These are phyloP conservation scores for Littorina saxatilis DNA, from an alignment of 1,140 invertebrate species.

Conservation along the genomic window DNA sequence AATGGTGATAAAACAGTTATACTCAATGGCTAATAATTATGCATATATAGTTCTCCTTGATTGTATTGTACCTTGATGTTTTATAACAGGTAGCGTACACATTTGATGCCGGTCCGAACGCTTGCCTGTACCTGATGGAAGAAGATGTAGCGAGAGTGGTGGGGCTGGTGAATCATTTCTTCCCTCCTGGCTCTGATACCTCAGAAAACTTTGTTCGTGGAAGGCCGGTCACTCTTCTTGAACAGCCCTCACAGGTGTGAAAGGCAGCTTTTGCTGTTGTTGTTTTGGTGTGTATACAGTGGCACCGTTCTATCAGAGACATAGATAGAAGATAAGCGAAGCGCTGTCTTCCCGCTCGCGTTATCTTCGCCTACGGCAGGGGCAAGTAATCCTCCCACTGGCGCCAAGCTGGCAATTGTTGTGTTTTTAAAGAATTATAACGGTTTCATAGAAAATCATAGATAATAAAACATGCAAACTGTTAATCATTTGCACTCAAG, in stretches of 20 bases:
- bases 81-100: slow-evolving; percentile 89
- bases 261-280: neutral
- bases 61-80: too few relatives aligned
- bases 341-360: too few relatives aligned
- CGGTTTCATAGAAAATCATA: too few relatives aligned
- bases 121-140: slow-evolving; percentile 91
- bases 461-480: too few relatives aligned
- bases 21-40: too few relatives aligned
- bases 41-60: too few relatives aligned
- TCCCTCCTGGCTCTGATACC: slow-evolving; percentile 78
- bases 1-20: too few relatives aligned
- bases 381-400: too few relatives aligned
- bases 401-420: too few relatives aligned
- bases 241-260: neutral
- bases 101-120: slow-evolving; percentile 98
- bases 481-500: too few relatives aligned
- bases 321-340: neutral
- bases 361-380: too few relatives aligned
- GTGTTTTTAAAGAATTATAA: too few relatives aligned
- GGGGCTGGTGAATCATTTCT: slow-evolving; percentile 79
- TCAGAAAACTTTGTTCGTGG: slow-evolving; percentile 16
- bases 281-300: neutral
- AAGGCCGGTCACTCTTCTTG: neutral
- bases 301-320: neutral
- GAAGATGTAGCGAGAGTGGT: slow-evolving; percentile 83